Conservation (phyloP, 2,113 vertebrate species). For the Tamias sibiricus region DNA sequence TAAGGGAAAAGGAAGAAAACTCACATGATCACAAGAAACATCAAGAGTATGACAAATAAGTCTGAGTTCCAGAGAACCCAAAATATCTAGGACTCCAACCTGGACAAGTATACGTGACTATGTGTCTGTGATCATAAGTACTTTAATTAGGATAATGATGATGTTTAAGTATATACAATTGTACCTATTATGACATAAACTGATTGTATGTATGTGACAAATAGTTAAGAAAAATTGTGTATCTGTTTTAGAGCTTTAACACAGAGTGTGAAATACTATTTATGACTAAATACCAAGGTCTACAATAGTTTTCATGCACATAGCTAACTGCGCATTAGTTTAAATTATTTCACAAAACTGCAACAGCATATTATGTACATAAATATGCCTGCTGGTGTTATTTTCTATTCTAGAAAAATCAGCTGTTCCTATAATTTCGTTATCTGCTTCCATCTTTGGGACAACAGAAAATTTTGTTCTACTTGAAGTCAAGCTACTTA, state of each 20-base stretch:
- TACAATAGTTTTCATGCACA: neutral
- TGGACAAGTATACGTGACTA: neutral
- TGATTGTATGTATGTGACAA: neutral
- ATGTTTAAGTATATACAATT: neutral
- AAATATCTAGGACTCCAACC: neutral
- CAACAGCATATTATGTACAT: neutral
- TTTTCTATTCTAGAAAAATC: neutral
- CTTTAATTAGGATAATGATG: neutral
- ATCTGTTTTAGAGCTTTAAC: neutral
- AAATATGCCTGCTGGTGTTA: neutral
- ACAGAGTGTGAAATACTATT: neutral
- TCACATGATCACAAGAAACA: neutral
- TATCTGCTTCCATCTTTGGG: neutral
- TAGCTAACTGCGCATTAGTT: neutral
- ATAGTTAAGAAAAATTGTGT: neutral
- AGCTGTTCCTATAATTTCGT: neutral
- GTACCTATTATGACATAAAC: neutral
- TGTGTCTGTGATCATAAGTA: neutral
- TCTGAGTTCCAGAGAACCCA: neutral
- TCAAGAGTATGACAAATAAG: neutral
- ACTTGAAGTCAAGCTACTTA: neutral
- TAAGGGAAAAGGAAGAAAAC: neutral
- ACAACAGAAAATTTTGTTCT: neutral
- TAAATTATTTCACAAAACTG: neutral
- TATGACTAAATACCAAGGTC: neutral